Conservation (phyloP, 2,888 invertebrate genomes). For the Keiferia lycopersicella region DNA sequence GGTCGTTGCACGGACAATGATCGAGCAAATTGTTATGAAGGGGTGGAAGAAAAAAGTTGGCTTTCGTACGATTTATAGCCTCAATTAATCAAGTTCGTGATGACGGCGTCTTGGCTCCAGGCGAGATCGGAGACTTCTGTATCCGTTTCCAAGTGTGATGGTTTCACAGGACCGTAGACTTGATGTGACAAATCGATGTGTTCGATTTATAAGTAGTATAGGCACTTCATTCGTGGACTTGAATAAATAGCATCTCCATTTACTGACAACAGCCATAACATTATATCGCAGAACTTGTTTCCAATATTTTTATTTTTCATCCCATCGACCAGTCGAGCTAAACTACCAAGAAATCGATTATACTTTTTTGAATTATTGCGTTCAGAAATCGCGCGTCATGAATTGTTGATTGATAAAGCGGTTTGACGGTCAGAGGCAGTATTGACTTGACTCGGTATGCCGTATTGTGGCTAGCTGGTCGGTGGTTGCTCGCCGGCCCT, state of each 20-base stretch:
- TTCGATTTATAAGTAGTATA: constrained; percentile 15
- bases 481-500: constrained; percentile 41
- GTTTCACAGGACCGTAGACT: constrained; percentile 2
- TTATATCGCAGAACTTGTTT: constrained; percentile 3
- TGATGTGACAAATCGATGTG: constrained; percentile 19
- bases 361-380: constrained; percentile 5
- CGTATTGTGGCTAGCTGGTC: constrained; percentile 51
- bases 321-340: neutral
- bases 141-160: constrained; percentile 26
- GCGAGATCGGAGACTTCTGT: constrained; percentile 29
- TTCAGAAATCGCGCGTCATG: constrained; percentile 48
- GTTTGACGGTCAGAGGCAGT: neutral
- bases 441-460: constrained; percentile 29
- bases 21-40: constrained; percentile 56
- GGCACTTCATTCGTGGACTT: constrained; percentile 9
- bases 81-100: constrained; percentile 35
- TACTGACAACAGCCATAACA: neutral
- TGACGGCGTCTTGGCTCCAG: constrained; percentile 34
- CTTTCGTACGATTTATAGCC: constrained; percentile 51
- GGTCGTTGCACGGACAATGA: constrained; percentile 65
- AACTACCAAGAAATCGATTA: constrained; percentile 9
- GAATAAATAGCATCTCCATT: constrained; percentile 10
- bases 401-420: constrained; percentile 45
- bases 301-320: constrained; percentile 9
- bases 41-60: constrained; percentile 44